Percentiles rank a stretch among this genome's conserved stretches.
These are phyloP conservation scores for Todiramphus saurophagus DNA, from an alignment of 2,113 vertebrate species.

Conservation along the genomic window DNA sequence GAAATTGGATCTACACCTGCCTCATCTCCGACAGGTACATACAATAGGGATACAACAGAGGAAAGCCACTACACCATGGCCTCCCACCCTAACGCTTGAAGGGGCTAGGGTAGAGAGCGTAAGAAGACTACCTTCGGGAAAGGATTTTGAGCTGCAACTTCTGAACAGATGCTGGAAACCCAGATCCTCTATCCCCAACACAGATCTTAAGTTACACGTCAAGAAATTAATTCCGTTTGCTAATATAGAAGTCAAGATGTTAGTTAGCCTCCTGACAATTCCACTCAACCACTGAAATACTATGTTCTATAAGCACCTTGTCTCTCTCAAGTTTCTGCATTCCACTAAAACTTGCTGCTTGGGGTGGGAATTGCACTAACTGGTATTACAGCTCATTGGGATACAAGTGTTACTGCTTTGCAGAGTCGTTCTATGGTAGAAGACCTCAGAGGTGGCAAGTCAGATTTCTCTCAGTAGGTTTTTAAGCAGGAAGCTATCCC, in stretches of 20 bases:
- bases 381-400: not conserved
- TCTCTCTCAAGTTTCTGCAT: not conserved
- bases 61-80: not conserved
- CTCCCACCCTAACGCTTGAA: not conserved
- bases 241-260: not conserved
- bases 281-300: not conserved
- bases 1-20: not conserved
- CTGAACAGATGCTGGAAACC: not conserved
- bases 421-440: not conserved
- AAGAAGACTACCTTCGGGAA: not conserved
- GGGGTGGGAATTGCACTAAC: not conserved
- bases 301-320: not conserved
- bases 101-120: too few species aligned
- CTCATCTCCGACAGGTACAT: not conserved
- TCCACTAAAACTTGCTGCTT: not conserved
- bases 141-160: not conserved
- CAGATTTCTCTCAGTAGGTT: not conserved
- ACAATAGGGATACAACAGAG: not conserved
- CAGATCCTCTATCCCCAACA: not conserved
- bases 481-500: not conserved
- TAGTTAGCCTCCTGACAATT: constrained; percentile 4
- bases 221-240: constrained; percentile 34
- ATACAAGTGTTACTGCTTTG: not conserved
- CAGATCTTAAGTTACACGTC: not conserved
- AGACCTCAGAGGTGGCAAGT: not conserved